phyloP scores from a whole-genome alignment of 2,888 invertebrate genomes.

The Urechis unicinctus region DNA sequence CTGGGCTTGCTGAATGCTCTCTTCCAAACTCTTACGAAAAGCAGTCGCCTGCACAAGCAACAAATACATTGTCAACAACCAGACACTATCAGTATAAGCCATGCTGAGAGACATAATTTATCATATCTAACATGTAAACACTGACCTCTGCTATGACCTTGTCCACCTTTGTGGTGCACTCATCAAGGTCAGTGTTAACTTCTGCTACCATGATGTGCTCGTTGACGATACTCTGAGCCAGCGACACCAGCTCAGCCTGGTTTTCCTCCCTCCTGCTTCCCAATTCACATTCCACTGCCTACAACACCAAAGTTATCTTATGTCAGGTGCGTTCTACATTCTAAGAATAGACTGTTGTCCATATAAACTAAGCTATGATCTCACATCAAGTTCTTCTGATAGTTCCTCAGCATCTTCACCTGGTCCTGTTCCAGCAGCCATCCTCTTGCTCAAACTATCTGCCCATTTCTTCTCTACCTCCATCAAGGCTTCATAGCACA shows the following conservation, averaged over 20 bases:
- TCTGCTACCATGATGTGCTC: conserved; percentile 59
- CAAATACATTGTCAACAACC: background rate
- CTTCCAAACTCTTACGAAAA: conserved; percentile 61
- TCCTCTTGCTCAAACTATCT: conserved; percentile 70
- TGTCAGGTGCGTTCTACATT: background rate
- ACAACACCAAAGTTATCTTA: conserved; percentile 14
- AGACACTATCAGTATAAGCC: no score
- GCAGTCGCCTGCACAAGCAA: conserved; percentile 55
- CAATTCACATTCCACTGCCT: conserved; percentile 79
- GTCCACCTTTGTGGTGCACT: conserved; percentile 2
- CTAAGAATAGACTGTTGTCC: no score
- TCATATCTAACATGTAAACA: background rate
- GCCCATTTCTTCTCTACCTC: conserved; percentile 75
- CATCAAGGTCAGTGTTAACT: conserved; percentile 32
- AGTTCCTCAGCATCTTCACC: conserved; percentile 87
- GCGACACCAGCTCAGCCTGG: conserved; percentile 67
- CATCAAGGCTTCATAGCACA: conserved; percentile 59
- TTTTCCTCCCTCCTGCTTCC: conserved; percentile 69
- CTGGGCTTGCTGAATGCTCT: conserved; percentile 70
- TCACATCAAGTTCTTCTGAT: conserved; percentile 79
- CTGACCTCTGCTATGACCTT: conserved; percentile 27
- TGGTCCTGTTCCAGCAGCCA: conserved; percentile 63
- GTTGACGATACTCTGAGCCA: conserved; percentile 67
- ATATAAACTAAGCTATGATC: no score
- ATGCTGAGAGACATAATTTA: no score